Base-by-base conservation (phyloP, 37 sponge, comb jelly and placozoan species). In the Agelas oroides region DNA sequence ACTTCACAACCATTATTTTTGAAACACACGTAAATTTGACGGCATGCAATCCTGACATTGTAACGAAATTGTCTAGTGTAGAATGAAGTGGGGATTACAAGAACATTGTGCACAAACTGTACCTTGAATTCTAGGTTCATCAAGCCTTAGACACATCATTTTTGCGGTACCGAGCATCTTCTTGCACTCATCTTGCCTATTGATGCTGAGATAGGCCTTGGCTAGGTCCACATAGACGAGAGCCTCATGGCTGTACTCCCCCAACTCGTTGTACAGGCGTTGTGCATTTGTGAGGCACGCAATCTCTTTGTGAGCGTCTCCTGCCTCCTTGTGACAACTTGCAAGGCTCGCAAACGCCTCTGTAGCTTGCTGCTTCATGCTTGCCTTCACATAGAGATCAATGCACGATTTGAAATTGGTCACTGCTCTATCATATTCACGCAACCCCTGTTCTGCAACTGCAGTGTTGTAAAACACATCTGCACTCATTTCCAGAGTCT, bases 391-490 rank as follows among this genome's bases (percentile, higher is more conserved):
- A 62, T 89, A 87, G 32, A 77, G 74, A 16, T 83, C 76, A 0
- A 94, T 67, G 64, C 78, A 65, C 20, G 25, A 17, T 16, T 86
- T 83, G 53, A 76, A 82, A 40, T 68, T 24, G 0, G 37, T 13
- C 6, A 31, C 59, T 2, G 94, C 80, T 30, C 74, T 39, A 18
- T 70, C 30, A 63, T 79, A 87, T 23, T 87, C 87, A 5, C 73
- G 32, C 73, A 90, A 32, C 24, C 53, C 84, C 17, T 91, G 78
- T 34, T 38, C 34, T 14, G 87, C 91, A 6, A 77, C 55, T 30
- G 73, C 91, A 21, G 71, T 32, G 69, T 91, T 82, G 64, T 82
- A 86, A 64, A 77, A 57, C 1, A 91, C 70, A 75, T 91, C 87
- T 19, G 87, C 91, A 31, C 65, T n/a, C 62, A 76, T 59, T 31